Percentiles rank a stretch among this genome's conserved stretches.
phyloP scores from a whole-genome alignment of 1,140 invertebrate genomes.

The Pectinophora gossypiella region DNA sequence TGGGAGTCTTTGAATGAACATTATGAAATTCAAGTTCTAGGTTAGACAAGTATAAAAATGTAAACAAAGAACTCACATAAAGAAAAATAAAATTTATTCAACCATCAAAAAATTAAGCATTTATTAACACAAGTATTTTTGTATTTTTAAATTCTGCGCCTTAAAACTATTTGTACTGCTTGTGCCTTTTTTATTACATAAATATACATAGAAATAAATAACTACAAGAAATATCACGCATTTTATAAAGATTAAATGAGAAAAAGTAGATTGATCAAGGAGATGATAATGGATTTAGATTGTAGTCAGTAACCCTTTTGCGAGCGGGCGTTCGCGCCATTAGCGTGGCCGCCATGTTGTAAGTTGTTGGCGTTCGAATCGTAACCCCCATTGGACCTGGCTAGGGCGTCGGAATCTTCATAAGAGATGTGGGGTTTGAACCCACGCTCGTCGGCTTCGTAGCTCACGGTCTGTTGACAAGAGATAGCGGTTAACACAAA shows the following conservation, averaged over 20 bases:
- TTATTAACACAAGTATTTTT: no score
- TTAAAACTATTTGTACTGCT: slow-evolving; percentile 14
- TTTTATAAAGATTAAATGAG: background rate
- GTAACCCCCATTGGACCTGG: slow-evolving; percentile 41
- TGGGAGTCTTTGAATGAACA: no score
- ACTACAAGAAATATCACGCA: background rate
- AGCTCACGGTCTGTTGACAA: slow-evolving; percentile 80
- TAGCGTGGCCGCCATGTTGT: slow-evolving; percentile 20
- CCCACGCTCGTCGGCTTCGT: slow-evolving; percentile 84
- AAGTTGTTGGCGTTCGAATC: slow-evolving; percentile 42
- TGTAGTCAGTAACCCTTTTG: slow-evolving; percentile 36
- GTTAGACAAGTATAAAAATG: no score
- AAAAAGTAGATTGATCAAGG: background rate
- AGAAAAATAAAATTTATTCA: no score
- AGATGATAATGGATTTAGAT: background rate
- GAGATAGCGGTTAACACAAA: no score
- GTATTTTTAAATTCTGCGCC: no score
- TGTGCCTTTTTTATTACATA: slow-evolving; percentile 25
- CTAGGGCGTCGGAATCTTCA: slow-evolving; percentile 42
- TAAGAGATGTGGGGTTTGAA: slow-evolving; percentile 84
- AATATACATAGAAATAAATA: slow-evolving; percentile 1
- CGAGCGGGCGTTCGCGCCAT: slow-evolving; percentile 29
- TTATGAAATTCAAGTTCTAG: no score
- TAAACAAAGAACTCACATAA: no score
- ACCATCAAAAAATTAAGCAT: no score